Evolutionary conservation across 2,888 invertebrate species (phyloP).

Genomic region (Imbricaverruca yamaguchii): DNA sequence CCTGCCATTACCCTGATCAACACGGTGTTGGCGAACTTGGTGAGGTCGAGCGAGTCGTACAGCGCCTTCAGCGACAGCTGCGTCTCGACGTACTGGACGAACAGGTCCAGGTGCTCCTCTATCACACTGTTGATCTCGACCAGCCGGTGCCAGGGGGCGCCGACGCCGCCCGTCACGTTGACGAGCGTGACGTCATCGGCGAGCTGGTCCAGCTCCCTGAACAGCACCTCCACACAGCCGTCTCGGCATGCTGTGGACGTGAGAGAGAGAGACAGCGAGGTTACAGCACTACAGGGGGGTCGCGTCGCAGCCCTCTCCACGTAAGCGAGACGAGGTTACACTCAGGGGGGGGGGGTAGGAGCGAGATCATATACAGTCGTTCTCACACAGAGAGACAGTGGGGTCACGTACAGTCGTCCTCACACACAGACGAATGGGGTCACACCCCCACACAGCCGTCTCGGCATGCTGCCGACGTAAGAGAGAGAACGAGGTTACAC

Average conservation of each 20-base stretch:
- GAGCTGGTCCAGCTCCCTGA: slow-evolving; percentile 57
- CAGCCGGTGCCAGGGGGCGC: slow-evolving; percentile 67
- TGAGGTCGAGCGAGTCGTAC: neutral
- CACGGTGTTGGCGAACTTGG: neutral
- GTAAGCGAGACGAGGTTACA: no score
- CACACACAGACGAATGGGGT: no score
- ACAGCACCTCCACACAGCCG: slow-evolving; percentile 69
- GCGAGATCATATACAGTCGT: no score
- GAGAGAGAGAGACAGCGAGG: no score
- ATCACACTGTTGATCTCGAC: slow-evolving; percentile 51
- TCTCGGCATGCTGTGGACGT: slow-evolving; percentile 44
- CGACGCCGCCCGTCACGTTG: slow-evolving; percentile 54
- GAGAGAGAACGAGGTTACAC: no score
- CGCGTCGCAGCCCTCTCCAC: no score
- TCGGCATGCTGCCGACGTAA: no score
- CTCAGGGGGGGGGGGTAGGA: no score
- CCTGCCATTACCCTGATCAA: neutral
- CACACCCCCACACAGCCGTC: no score
- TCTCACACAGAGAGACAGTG: no score
- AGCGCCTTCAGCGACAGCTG: neutral
- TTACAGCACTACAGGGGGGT: no score
- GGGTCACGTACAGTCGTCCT: no score
- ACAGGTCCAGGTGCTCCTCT: slow-evolving; percentile 34
- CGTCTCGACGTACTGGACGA: neutral
- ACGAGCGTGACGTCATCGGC: slow-evolving; percentile 33